Percentiles rank a stretch among this genome's conserved stretches.
Conservation (phyloP, 2,113 vertebrate genomes). For the Cyanistes caeruleus region DNA sequence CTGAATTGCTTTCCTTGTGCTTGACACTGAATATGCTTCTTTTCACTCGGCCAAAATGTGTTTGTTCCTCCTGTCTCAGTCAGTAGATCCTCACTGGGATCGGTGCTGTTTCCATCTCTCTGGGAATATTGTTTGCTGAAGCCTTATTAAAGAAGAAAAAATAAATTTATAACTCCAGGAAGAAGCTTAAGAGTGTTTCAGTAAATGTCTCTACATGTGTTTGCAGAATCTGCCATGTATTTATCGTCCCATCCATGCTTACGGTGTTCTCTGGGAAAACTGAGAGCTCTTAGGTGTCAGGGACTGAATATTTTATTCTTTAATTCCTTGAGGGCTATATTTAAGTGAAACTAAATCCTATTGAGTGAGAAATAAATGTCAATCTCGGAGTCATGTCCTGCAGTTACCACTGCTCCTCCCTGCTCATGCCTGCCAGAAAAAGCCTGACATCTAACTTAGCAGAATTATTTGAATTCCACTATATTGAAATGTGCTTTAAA, state of each 20-base stretch:
- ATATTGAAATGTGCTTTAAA: background rate
- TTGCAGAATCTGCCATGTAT: background rate
- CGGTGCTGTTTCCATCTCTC: background rate
- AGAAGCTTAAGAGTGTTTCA: background rate
- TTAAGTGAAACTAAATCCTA: background rate
- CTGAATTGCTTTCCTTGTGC: background rate
- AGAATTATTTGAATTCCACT: background rate
- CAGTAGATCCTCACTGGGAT: background rate
- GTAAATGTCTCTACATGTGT: background rate
- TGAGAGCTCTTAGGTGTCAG: background rate
- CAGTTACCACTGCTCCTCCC: background rate
- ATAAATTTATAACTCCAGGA: background rate
- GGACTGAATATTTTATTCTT: background rate
- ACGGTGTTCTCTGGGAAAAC: background rate
- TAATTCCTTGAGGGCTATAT: background rate
- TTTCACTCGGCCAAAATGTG: background rate
- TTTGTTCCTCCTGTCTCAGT: background rate
- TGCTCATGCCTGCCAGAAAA: background rate
- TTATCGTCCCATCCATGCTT: background rate
- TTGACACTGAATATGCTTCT: background rate
- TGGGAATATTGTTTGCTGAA: background rate
- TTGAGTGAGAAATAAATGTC: background rate
- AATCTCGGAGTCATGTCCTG: background rate
- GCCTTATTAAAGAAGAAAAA: background rate
- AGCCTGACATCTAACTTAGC: background rate